Conservation (phyloP, 64 coral and sea anemone species). For the Cladopsammia gracilis region DNA sequence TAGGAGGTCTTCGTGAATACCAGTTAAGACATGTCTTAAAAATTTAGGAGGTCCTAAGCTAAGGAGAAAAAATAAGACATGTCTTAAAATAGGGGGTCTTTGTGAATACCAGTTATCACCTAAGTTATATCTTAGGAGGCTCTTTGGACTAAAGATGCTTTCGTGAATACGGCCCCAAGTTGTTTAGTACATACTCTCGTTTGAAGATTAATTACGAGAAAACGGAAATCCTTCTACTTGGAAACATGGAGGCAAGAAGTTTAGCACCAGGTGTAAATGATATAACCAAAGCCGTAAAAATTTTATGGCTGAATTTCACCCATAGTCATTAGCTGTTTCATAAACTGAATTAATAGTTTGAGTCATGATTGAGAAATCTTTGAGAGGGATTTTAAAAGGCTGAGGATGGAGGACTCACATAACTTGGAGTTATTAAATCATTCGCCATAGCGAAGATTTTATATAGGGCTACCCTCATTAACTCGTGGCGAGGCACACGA, state of each 20-base stretch:
- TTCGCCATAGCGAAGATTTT: not conserved
- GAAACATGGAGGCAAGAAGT: not conserved
- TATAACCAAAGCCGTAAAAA: not conserved
- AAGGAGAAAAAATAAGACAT: too few relatives aligned
- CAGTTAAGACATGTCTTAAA: too few relatives aligned
- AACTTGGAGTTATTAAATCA: not conserved
- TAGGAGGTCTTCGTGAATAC: too few relatives aligned
- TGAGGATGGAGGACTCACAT: not conserved
- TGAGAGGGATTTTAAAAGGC: not conserved
- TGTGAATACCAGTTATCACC: too few relatives aligned
- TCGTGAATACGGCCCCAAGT: too few relatives aligned
- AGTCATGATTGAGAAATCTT: not conserved
- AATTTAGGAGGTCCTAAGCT: too few relatives aligned
- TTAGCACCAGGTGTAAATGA: not conserved
- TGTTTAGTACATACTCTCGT: slow-evolving; percentile 4
- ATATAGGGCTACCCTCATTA: not conserved
- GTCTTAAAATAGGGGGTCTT: too few relatives aligned
- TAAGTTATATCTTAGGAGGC: too few relatives aligned
- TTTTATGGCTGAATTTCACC: not conserved
- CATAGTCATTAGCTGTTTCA: not conserved
- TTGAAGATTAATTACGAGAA: slow-evolving; percentile 40
- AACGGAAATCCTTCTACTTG: slow-evolving; percentile 24
- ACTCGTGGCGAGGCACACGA: too few relatives aligned
- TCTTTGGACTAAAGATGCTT: too few relatives aligned
- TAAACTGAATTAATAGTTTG: not conserved